Evolutionary conservation across 1,140 invertebrate genomes (phyloP).

Genomic region (Drosophila guanche): DNA sequence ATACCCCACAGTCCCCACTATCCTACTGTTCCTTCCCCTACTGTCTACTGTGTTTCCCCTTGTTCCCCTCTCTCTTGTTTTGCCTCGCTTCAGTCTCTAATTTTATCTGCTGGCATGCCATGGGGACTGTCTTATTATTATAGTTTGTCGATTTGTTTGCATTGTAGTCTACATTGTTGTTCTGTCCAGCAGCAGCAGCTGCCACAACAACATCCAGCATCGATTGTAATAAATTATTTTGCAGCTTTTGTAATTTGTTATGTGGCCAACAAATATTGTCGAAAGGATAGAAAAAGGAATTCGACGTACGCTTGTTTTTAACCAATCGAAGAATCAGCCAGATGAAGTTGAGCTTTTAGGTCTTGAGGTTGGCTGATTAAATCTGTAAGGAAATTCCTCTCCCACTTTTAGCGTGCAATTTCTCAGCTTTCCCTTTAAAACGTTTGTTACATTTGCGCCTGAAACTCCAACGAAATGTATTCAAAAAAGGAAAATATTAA

Average conservation of each 20-base stretch:
- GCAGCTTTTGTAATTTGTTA: slow-evolving; percentile 65
- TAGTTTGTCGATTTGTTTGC: slow-evolving; percentile 72
- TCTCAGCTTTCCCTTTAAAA: too few species aligned
- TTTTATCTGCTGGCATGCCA: slow-evolving; percentile 50
- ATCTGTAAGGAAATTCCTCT: not conserved
- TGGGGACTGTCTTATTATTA: slow-evolving; percentile 67
- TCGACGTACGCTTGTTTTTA: slow-evolving; percentile 1
- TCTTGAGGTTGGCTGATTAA: not conserved
- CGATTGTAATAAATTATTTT: slow-evolving; percentile 70
- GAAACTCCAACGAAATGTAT: slow-evolving; percentile 5
- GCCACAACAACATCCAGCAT: slow-evolving; percentile 45
- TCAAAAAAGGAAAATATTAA: slow-evolving; percentile 18
- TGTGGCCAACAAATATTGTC: slow-evolving; percentile 54
- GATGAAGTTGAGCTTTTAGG: not conserved
- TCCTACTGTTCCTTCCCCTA: too few species aligned
- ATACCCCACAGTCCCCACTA: too few species aligned
- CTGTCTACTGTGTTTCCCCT: too few species aligned
- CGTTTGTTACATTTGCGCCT: not conserved
- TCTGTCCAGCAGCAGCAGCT: slow-evolving; percentile 28
- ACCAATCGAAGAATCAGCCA: not conserved
- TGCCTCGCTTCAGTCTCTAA: slow-evolving; percentile 16
- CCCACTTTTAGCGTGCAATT: too few species aligned
- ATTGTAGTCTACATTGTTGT: slow-evolving; percentile 61
- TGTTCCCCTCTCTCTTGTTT: slow-evolving; percentile 4
- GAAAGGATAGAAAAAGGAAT: slow-evolving; percentile 11